Evolutionary conservation across 2,888 invertebrate species (phyloP), one percentile per base, ranked within the genome.

Genomic region (Isoperla grammatica): DNA sequence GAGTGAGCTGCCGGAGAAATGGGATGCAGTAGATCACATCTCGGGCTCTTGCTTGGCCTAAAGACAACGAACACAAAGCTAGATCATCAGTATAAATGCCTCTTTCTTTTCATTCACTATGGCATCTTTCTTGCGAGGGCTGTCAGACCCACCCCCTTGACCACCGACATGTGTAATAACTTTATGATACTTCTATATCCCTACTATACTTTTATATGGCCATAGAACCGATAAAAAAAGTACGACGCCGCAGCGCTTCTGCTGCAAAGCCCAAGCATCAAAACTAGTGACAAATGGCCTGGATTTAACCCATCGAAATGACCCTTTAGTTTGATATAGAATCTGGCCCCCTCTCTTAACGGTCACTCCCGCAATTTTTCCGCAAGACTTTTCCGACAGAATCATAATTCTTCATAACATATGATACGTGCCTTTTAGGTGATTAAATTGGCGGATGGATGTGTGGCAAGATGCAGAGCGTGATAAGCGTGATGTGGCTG

Each of bases 161-260:
- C 37, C 20, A 49, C 43, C 42, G 23, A 63, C 45, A 63, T 63
- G 57, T 54, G 60, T 63, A 63, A 63, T 63, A 63, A 63, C 63
- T 63, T 60, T 61, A 63, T 63, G 60, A 63, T 63, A 58, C 63
- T 60, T 60, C 63, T 58, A 63, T 58, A 63, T 62, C 61, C 61
- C 39, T 45, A 39, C 53, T 54, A 53, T 60, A 60, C 56, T 53
- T 60, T 56, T 60, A 56, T 60, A 37, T 39, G 15, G 15, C 29
- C 56, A 55, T 46, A 55, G 48, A 45, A 55, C 55, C 58, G 61
- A 61, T 61, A 61, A 61, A 61, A 61, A 61, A 43, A 22, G 46
- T 40, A 37, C 50, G 53, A 57, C 46, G 22, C 53, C 29, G 46
- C 12, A 13, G 19, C 13, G 46, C 40, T 40, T 48, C 39, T 46